These are phyloP conservation scores for Nudaria mundana DNA, from an alignment of 2,888 invertebrate genomes.

Conservation along the genomic window DNA sequence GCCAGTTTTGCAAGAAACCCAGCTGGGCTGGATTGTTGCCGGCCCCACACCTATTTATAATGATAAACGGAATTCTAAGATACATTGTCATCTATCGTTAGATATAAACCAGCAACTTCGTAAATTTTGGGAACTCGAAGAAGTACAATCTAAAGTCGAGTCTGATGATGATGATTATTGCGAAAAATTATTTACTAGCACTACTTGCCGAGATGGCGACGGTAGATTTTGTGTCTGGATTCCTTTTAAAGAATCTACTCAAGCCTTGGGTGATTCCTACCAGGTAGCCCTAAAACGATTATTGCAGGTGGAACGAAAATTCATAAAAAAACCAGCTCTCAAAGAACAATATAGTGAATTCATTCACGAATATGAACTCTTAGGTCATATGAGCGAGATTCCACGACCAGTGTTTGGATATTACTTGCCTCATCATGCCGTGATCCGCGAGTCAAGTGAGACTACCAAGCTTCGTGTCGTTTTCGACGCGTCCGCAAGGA, in stretches of 20 bases:
- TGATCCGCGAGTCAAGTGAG: not conserved
- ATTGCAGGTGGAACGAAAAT: not conserved
- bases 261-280: not conserved
- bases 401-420: not conserved
- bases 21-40: constrained; percentile 1
- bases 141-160: no score
- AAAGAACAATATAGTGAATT: not conserved
- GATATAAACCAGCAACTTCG: not conserved
- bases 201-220: not conserved
- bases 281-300: not conserved
- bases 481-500: not conserved
- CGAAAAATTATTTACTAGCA: not conserved
- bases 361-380: not conserved
- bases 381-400: not conserved
- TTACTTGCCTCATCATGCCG: constrained; percentile 5
- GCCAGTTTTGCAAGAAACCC: not conserved
- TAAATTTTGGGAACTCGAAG: not conserved
- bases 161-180: not conserved
- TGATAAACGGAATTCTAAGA: no score
- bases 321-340: not conserved
- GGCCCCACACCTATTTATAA: no score
- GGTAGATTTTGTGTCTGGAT: not conserved
- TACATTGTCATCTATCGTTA: no score
- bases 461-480: not conserved
- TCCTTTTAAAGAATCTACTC: not conserved